Conservation (phyloP, 2,113 vertebrate species). For the Aleadryas rufinucha region DNA sequence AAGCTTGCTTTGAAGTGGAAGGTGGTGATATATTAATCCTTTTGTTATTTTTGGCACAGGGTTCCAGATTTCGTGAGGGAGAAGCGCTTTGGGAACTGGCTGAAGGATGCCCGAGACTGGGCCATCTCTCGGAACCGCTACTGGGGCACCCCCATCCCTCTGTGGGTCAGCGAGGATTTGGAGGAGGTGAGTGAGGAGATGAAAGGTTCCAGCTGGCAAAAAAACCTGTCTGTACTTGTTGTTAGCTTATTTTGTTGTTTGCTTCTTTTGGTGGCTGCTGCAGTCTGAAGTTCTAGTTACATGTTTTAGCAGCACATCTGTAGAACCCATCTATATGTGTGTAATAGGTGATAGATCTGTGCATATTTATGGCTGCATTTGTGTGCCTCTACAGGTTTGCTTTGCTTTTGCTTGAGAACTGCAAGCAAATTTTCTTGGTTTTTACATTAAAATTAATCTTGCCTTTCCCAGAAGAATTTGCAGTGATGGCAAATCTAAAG, state of each 20-base stretch:
- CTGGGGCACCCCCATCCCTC: conserved; percentile 96
- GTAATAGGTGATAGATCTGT: not conserved
- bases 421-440: not conserved
- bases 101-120: conserved; percentile 93
- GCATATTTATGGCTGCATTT: not conserved
- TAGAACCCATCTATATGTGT: not conserved
- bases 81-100: conserved; percentile 97
- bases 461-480: not conserved
- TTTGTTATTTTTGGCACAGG: conserved; percentile 66
- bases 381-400: not conserved
- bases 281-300: not conserved
- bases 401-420: not conserved
- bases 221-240: not conserved
- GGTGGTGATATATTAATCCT: accelerated
- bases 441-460: not conserved
- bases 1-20: not conserved
- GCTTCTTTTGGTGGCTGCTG: too few species aligned
- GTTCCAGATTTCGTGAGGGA: conserved; percentile 95
- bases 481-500: not conserved
- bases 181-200: conserved; percentile 82
- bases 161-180: conserved; percentile 95
- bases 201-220: not conserved
- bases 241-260: not conserved
- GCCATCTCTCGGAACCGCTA: conserved; percentile 95
- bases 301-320: not conserved